Conservation (phyloP, 1,140 invertebrate genomes). For the Polypedilum vanderplanki region DNA sequence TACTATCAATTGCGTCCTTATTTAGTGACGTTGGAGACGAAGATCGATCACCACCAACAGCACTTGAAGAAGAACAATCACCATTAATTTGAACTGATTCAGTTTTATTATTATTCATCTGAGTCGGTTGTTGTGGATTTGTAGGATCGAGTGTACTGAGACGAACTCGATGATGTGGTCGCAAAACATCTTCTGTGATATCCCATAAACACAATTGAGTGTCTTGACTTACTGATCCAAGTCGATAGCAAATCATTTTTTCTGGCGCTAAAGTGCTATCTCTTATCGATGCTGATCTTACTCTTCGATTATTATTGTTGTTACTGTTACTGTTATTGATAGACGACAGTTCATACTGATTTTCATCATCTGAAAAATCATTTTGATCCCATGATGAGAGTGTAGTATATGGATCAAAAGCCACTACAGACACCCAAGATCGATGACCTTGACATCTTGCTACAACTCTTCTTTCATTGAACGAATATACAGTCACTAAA, state of each 20-base stretch:
- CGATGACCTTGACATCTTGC: conserved; percentile 90
- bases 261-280: conserved; percentile 42
- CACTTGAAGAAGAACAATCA: conserved; percentile 20
- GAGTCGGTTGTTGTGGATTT: not conserved
- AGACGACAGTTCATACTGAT: conserved; percentile 40
- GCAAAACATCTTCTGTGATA: conserved; percentile 88
- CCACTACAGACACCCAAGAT: conserved; percentile 95
- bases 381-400: conserved; percentile 50
- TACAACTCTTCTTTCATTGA: conserved; percentile 85
- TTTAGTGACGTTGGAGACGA: not conserved
- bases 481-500: conserved; percentile 95
- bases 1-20: conserved; percentile 23
- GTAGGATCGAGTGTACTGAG: conserved; percentile 28
- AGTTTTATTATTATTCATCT: conserved; percentile 36
- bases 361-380: conserved; percentile 57
- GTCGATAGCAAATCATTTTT: conserved; percentile 65
- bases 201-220: conserved; percentile 98
- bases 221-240: conserved; percentile 97
- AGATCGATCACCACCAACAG: not conserved
- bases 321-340: conserved; percentile 30
- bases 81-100: conserved; percentile 27
- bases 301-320: conserved; percentile 36
- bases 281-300: conserved; percentile 50
- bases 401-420: conserved; percentile 89
- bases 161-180: conserved; percentile 37